Conservation (phyloP, 2,113 vertebrate genomes). For the Ictalurus furcatus region DNA sequence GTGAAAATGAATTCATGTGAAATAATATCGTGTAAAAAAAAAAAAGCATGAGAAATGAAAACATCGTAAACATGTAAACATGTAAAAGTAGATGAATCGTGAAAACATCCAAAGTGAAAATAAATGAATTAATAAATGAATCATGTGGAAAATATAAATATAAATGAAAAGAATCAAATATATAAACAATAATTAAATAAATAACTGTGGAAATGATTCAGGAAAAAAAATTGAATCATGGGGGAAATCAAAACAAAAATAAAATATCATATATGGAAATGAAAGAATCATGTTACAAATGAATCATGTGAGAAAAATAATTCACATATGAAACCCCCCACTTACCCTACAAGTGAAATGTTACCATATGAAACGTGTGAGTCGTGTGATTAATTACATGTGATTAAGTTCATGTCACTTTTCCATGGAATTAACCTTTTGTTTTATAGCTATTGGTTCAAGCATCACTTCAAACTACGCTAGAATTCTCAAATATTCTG, state of each 20-base stretch:
- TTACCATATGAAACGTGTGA: not conserved
- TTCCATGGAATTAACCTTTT: not conserved
- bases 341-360: not conserved
- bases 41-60: not conserved
- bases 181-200: not conserved
- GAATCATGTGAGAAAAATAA: not conserved
- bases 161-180: not conserved
- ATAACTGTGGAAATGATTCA: not conserved
- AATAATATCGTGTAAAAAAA: not conserved
- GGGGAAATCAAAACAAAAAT: not conserved
- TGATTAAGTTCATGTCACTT: not conserved
- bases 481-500: not conserved
- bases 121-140: not conserved
- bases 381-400: not conserved
- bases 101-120: not conserved
- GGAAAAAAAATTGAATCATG: not conserved
- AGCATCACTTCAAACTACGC: not conserved
- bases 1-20: not conserved
- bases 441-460: not conserved
- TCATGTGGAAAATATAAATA: not conserved
- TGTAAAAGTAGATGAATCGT: not conserved
- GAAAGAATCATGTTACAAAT: not conserved
- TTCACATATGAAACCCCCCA: not conserved
- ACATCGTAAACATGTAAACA: not conserved
- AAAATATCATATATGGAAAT: not conserved